phyloP scores from a whole-genome alignment of 2,797 vertebrate species.

The Schizothorax lantsangensis region DNA sequence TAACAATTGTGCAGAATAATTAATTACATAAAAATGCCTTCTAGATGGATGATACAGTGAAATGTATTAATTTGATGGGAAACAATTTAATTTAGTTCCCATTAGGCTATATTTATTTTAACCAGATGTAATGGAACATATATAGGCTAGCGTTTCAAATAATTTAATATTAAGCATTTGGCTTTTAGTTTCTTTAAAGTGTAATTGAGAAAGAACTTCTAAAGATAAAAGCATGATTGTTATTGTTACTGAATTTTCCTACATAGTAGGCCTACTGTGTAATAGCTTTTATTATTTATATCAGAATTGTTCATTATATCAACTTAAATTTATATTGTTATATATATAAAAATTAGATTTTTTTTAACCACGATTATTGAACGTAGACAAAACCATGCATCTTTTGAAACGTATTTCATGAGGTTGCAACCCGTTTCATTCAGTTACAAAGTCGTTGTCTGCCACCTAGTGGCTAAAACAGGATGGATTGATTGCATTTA shows the following conservation, averaged over 20 bases:
- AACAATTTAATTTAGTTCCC: background rate
- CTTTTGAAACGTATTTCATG: background rate
- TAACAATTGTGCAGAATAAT: background rate
- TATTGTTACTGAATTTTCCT: background rate
- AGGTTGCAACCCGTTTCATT: background rate
- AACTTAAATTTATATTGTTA: background rate
- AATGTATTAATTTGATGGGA: background rate
- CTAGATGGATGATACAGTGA: background rate
- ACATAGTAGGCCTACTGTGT: background rate
- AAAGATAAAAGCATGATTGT: background rate
- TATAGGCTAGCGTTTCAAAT: background rate
- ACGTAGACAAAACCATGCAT: background rate
- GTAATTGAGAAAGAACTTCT: background rate
- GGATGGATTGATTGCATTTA: background rate
- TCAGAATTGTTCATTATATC: background rate
- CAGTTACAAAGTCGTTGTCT: constrained; percentile 2
- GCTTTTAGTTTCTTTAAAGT: background rate
- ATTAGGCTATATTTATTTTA: background rate
- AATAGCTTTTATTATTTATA: background rate
- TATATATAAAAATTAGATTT: background rate
- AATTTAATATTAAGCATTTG: background rate
- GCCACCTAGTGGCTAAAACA: constrained; percentile 48
- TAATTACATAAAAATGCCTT: background rate
- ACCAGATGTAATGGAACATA: background rate
- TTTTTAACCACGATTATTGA: background rate